A percentile compares a stretch with the other conserved stretches of the same genome.
phyloP scores from a whole-genome alignment of 1,140 invertebrate genomes.

The Heliconius hermathena region DNA sequence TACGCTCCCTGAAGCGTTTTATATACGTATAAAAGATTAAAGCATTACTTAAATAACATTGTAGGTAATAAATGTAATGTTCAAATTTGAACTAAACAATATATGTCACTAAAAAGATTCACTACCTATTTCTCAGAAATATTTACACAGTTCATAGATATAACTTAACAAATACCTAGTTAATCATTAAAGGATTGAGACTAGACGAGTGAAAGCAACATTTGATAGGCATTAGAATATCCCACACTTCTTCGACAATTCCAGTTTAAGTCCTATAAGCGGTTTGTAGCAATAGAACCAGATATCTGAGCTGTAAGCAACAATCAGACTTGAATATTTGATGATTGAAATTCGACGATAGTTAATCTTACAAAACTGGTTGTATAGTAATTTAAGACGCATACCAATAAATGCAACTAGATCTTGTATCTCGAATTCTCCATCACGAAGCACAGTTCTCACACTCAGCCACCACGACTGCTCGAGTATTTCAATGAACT shows the following conservation, averaged over 20 bases:
- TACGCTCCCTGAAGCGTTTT: too few relatives aligned
- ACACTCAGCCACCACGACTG: slow-evolving; percentile 65
- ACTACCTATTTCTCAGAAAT: too few relatives aligned
- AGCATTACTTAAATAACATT: too few relatives aligned
- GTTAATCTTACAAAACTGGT: slow-evolving; percentile 9
- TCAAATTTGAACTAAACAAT: too few relatives aligned
- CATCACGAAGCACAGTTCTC: slow-evolving; percentile 66
- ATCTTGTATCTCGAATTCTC: slow-evolving; percentile 75
- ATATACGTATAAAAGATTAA: too few relatives aligned
- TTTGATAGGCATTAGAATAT: slow-evolving; percentile 18
- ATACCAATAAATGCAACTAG: slow-evolving; percentile 78
- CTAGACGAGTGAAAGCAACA: slow-evolving; percentile 19
- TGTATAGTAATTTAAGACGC: slow-evolving; percentile 16
- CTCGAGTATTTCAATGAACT: slow-evolving; percentile 60
- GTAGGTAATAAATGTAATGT: too few relatives aligned
- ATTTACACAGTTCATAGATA: background rate
- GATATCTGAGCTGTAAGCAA: background rate
- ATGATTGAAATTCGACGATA: slow-evolving; percentile 14
- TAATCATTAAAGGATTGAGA: slow-evolving; percentile 9
- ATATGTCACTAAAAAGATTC: background rate
- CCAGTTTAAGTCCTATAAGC: slow-evolving; percentile 6
- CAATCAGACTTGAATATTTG: background rate
- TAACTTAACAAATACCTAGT: background rate
- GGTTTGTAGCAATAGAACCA: background rate
- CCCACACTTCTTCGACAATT: slow-evolving; percentile 4